Conservation (phyloP, 2,888 invertebrate genomes). For the Eurytoma californica region DNA sequence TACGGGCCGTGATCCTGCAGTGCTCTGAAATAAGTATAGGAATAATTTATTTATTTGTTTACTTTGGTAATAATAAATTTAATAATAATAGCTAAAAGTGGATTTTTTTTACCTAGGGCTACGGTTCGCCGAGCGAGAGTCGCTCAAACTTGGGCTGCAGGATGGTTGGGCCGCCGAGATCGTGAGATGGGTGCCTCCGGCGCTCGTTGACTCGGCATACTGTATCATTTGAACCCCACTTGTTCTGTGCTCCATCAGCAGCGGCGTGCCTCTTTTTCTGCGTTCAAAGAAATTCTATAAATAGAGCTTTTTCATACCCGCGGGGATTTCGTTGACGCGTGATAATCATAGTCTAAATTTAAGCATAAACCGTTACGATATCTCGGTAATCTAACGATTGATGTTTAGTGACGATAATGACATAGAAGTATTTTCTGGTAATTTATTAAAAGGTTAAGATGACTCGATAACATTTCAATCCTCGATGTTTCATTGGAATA, state of each 20-base stretch:
- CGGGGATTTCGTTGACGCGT: neutral
- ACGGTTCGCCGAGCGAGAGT: slow-evolving; percentile 64
- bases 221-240: slow-evolving; percentile 80
- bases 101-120: slow-evolving; percentile 67
- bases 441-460: too few relatives aligned
- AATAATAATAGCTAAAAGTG: too few relatives aligned
- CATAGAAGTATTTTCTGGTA: too few relatives aligned
- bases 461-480: too few relatives aligned
- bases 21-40: slow-evolving; percentile 58
- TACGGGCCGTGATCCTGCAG: slow-evolving; percentile 67
- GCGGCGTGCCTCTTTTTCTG: slow-evolving; percentile 35
- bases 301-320: neutral
- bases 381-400: too few relatives aligned
- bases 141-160: slow-evolving; percentile 63
- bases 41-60: neutral
- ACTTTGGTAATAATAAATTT: too few relatives aligned
- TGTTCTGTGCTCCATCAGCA: slow-evolving; percentile 56
- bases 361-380: too few relatives aligned
- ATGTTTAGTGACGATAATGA: too few relatives aligned
- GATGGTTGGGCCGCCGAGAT: slow-evolving; percentile 76
- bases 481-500: too few relatives aligned
- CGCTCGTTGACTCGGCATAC: slow-evolving; percentile 78
- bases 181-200: slow-evolving; percentile 79
- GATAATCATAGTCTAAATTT: too few relatives aligned
- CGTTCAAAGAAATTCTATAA: too few relatives aligned